Conservation (phyloP, 2,797 vertebrate species). For the Lithobates sylvaticus region DNA sequence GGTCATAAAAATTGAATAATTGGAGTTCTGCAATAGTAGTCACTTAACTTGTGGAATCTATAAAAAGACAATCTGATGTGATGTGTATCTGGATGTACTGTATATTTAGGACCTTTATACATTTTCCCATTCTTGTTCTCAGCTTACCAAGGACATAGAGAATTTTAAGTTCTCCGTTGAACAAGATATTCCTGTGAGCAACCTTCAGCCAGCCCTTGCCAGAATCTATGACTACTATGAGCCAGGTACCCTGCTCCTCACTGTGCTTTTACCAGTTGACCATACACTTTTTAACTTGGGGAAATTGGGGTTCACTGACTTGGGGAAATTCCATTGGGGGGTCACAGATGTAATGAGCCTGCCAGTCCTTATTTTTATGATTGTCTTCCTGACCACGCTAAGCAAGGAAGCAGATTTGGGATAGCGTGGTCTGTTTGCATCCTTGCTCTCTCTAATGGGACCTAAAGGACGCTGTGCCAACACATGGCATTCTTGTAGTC, state of each 20-base stretch:
- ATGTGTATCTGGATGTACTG: neutral
- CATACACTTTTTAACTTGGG: neutral
- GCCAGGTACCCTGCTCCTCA: conserved; percentile 65
- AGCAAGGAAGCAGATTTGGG: too few relatives aligned
- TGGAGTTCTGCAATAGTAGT: neutral
- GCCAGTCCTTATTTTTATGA: too few relatives aligned
- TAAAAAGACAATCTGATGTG: too few relatives aligned
- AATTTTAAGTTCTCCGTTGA: conserved; percentile 71
- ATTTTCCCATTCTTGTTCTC: neutral
- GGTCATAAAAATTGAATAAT: neutral
- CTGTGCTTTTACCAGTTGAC: neutral
- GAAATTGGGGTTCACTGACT: neutral
- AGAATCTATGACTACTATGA: conserved; percentile 70
- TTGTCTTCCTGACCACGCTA: too few relatives aligned
- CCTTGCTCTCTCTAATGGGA: too few relatives aligned
- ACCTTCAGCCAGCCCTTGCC: conserved; percentile 71
- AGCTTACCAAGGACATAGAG: conserved; percentile 31
- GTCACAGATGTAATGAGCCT: too few relatives aligned
- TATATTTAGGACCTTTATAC: neutral
- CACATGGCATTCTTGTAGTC: too few relatives aligned
- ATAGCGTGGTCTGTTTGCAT: too few relatives aligned
- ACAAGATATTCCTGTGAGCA: conserved; percentile 70
- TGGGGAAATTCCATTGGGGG: too few relatives aligned
- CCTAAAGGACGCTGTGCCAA: too few relatives aligned
- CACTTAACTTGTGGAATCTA: too few relatives aligned